phyloP scores from a whole-genome alignment of 2,888 invertebrate genomes.

The Liopterus haemorrhoidalis region DNA sequence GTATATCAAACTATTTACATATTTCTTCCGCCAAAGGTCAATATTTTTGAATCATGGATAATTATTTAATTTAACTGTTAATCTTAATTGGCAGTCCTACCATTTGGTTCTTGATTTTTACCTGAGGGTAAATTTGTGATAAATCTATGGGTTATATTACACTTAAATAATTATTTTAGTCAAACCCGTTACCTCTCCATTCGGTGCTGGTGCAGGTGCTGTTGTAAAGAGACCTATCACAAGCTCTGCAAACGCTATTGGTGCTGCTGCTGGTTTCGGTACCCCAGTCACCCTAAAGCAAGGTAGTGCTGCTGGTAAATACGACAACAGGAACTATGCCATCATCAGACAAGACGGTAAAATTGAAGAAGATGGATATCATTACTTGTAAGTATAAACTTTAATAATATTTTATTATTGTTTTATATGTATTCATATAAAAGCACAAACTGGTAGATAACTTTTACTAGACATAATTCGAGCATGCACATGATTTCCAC shows the following conservation, averaged over 20 bases:
- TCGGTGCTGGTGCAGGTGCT: conserved; percentile 13
- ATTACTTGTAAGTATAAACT: conserved; percentile 45
- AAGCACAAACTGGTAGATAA: background rate
- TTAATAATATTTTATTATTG: background rate
- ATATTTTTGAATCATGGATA: no score
- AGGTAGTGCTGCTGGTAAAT: conserved; percentile 36
- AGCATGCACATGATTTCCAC: background rate
- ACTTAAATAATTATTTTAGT: background rate
- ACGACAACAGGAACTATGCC: conserved; percentile 46
- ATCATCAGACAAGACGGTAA: conserved; percentile 53
- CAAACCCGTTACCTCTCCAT: conserved; percentile 3
- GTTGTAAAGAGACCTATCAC: background rate
- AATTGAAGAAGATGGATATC: conserved; percentile 52
- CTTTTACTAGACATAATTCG: background rate
- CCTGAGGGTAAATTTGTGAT: no score
- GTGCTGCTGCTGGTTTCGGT: conserved; percentile 24
- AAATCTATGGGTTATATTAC: no score
- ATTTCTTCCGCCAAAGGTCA: no score
- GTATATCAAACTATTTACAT: no score
- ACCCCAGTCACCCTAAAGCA: conserved; percentile 25
- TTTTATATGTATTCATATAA: background rate
- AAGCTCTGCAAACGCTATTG: conserved; percentile 7
- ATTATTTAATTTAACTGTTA: no score
- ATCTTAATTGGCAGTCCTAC: no score
- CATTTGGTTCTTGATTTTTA: no score